Evolutionary conservation across 2,888 invertebrate genomes (phyloP).

Genomic region (Chironomus riparius): DNA sequence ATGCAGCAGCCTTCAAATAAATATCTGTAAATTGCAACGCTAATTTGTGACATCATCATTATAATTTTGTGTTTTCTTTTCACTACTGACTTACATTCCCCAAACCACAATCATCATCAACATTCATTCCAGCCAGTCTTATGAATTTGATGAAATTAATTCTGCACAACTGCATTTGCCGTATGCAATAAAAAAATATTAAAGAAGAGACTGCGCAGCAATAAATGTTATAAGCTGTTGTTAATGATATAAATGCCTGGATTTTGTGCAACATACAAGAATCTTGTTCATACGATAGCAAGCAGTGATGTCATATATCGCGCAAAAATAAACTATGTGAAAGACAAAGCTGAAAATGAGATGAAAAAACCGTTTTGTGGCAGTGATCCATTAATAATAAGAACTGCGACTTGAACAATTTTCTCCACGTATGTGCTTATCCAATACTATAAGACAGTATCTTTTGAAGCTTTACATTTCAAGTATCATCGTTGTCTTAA

Average conservation of each 20-base stretch:
- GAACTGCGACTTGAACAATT: neutral
- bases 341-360: neutral
- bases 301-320: neutral
- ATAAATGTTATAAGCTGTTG: too few relatives aligned
- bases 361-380: neutral
- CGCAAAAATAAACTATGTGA: neutral
- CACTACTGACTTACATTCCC: neutral
- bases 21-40: neutral
- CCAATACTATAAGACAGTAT: too few relatives aligned
- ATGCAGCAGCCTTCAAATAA: neutral
- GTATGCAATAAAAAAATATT: neutral
- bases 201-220: neutral
- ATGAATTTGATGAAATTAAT: too few relatives aligned
- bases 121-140: neutral
- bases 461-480: too few relatives aligned
- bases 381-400: conserved; percentile 6
- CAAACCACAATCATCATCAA: neutral
- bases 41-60: neutral
- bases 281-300: neutral
- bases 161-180: neutral
- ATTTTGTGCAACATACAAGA: neutral
- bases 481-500: too few relatives aligned
- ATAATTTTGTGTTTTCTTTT: neutral
- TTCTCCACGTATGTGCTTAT: too few relatives aligned
- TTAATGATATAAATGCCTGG: neutral